Percentiles rank a stretch among this genome's conserved stretches.
Conservation (phyloP, 2,888 invertebrate species). For the Resseliella maxima region DNA sequence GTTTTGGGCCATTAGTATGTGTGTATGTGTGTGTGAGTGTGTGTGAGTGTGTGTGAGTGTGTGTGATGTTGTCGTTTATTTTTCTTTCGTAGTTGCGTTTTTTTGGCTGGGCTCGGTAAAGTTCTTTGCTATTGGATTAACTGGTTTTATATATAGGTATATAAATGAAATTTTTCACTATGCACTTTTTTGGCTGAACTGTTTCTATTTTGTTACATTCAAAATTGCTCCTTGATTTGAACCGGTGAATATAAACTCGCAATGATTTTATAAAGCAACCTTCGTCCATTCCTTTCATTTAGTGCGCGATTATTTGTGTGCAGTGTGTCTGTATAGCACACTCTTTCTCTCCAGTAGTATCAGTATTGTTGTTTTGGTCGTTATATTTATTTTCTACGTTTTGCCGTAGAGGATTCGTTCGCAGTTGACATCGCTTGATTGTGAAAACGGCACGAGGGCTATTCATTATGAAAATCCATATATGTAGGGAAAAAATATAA, state of each 20-base stretch:
- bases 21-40: not conserved
- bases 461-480: conserved; percentile 53
- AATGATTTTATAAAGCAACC: conserved; percentile 36
- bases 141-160: conserved; percentile 32
- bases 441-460: conserved; percentile 50
- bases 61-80: not conserved
- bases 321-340: not conserved
- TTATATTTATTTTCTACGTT: conserved; percentile 23
- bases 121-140: conserved; percentile 51
- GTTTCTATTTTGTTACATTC: conserved; percentile 36
- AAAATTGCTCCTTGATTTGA: conserved; percentile 41
- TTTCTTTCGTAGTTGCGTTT: not conserved
- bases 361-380: conserved; percentile 1
- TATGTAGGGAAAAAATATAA: conserved; percentile 22
- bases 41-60: not conserved
- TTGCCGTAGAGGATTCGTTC: conserved; percentile 22
- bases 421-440: conserved; percentile 40
- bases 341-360: not conserved
- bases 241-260: conserved; percentile 31
- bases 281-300: conserved; percentile 39
- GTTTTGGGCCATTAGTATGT: not conserved
- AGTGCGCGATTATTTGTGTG: not conserved
- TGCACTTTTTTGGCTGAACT: not conserved
- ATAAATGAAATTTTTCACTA: conserved; percentile 14
- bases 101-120: conserved; percentile 13